phyloP scores from a whole-genome alignment of 2,113 vertebrate species.

The Serilophus lunatus region DNA sequence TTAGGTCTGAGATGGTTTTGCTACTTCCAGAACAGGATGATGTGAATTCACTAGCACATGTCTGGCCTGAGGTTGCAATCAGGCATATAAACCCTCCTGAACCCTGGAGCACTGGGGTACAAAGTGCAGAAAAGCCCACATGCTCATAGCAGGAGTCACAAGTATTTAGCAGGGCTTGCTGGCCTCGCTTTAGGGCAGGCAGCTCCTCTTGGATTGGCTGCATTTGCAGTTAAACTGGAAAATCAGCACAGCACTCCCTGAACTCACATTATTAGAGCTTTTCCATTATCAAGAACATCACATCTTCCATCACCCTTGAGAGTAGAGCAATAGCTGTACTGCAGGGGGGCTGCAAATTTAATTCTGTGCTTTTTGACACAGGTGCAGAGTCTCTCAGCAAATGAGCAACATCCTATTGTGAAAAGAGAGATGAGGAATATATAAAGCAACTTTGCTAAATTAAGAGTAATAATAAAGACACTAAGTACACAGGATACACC shows the following conservation, averaged over 20 bases:
- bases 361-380: not conserved
- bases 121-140: not conserved
- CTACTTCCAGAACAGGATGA: not conserved
- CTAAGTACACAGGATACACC: not conserved
- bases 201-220: not conserved
- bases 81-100: not conserved
- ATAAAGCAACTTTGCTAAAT: constrained; percentile 3
- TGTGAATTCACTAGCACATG: not conserved
- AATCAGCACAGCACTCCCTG: not conserved
- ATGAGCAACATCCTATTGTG: not conserved
- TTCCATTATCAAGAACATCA: constrained; percentile 30
- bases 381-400: not conserved
- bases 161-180: not conserved
- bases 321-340: not conserved
- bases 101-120: too few species aligned
- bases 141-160: not conserved
- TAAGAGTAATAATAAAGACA: not conserved
- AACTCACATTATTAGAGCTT: not conserved
- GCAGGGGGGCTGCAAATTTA: not conserved
- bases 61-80: not conserved
- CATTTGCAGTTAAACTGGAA: not conserved
- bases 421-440: not conserved
- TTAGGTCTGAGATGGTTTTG: not conserved
- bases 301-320: not conserved
- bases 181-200: not conserved